phyloP scores from a whole-genome alignment of 2,113 vertebrate genomes.

The Chrysemys picta region DNA sequence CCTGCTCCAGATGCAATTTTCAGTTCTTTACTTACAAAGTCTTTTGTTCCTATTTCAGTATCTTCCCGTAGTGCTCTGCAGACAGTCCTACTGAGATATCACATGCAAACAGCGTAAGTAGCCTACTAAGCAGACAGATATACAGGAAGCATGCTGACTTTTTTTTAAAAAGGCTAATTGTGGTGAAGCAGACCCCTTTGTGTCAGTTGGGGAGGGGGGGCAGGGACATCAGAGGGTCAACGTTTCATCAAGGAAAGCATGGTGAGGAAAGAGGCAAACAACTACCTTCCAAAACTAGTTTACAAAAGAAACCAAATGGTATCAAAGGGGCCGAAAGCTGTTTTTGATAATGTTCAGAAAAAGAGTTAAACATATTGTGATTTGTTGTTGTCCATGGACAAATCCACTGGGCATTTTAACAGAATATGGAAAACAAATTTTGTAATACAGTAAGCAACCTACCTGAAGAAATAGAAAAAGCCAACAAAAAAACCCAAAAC shows the following conservation, averaged over 20 bases:
- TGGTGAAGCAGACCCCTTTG: neutral
- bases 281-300: conserved; percentile 64
- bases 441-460: too few relatives aligned
- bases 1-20: conserved; percentile 51
- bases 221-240: neutral
- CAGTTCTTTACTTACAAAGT: neutral
- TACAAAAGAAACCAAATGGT: neutral
- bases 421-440: neutral
- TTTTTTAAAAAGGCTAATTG: neutral
- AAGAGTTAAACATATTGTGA: too few relatives aligned
- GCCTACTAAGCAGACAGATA: neutral
- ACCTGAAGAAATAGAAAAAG: neutral
- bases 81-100: neutral
- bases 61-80: conserved; percentile 1
- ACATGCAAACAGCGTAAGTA: neutral
- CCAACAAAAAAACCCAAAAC: neutral
- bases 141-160: neutral
- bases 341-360: neutral
- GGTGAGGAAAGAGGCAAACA: neutral
- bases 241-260: conserved; percentile 1
- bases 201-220: neutral
- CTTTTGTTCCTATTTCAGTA: conserved; percentile 43
- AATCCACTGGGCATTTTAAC: neutral
- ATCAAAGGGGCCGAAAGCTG: neutral
- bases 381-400: too few relatives aligned